Base-by-base conservation (phyloP, 2,888 invertebrate species). In the Penaeus monodon region DNA sequence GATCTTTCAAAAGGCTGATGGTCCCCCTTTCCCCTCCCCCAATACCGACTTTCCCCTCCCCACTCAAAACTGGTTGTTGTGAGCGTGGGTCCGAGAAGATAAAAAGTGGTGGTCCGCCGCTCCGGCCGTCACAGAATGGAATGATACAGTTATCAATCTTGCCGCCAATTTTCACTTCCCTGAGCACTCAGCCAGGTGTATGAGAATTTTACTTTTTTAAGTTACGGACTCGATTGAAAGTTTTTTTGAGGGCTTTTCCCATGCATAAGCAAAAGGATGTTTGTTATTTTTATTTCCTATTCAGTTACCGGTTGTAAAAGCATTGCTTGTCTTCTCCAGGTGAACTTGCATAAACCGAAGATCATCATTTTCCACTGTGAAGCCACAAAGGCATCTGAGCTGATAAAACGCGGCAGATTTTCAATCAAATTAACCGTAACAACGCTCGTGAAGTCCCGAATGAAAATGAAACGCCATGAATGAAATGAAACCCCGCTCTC, bases 101-200 rank as follows among this genome's bases (percentile, higher is more conserved):
- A 57, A 57, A 57, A 57, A 57, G 57, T 57, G 57, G 57, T 57
- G 57, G 57, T 49, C 57, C 57, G 57, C 57, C 57, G 44, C 57
- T 27, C 20, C 27, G 29, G n/a, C n/a, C 27, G 77, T 27, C 57
- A n/a, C 38, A 66, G 80, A 84, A 77, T 27, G 77, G 66, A 84
- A 66, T 78, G 84, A 84, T 78, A 84, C 84, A 84, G 68, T 84
- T 84, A 84, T 84, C 84, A 84, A 66, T 84, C 78, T 49, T 78
- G 29, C 49, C 49, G 44, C 22, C 68, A 65, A 66, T 68, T 84
- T 84, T 70, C 78, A 78, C 78, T 78, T 68, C 65, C 66, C 78
- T 68, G 66, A 68, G n/a, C 68, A 84, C 78, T 68, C 78, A 24
- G 33, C 84, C 57, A 74, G 68, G 78, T 84, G 78, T 38, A 70